Conservation (phyloP, 2,888 invertebrate genomes). For the Tineola bisselliella region DNA sequence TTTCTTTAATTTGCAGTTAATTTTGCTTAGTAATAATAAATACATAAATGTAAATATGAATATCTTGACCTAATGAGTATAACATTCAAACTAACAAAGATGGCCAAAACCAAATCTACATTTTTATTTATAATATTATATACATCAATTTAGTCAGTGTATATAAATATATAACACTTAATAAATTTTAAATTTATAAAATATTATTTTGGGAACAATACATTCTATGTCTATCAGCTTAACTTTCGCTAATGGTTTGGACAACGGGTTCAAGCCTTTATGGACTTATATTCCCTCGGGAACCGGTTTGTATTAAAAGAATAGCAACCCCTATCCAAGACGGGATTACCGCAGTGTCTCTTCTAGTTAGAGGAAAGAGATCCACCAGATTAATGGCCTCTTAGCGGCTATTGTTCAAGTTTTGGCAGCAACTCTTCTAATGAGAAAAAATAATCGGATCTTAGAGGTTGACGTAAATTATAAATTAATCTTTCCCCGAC, state of each 20-base stretch:
- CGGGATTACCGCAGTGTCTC: constrained; percentile 7
- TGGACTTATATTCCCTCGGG: constrained; percentile 34
- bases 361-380: constrained; percentile 13
- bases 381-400: constrained; percentile 12
- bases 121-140: too few species aligned
- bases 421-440: constrained; percentile 10
- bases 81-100: too few species aligned
- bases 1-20: too few species aligned
- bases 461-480: background rate
- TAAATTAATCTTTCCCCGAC: background rate
- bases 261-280: constrained; percentile 36
- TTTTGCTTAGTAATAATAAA: too few species aligned
- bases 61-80: too few species aligned
- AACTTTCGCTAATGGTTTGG: constrained; percentile 47
- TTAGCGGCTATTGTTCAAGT: constrained; percentile 13
- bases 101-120: too few species aligned
- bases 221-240: constrained; percentile 34
- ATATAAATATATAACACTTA: too few species aligned
- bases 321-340: constrained; percentile 10
- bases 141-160: too few species aligned
- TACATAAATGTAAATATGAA: too few species aligned
- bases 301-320: constrained; percentile 17
- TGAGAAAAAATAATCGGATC: constrained; percentile 11
- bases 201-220: constrained; percentile 9
- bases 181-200: too few species aligned